Evolutionary conservation across 1,140 invertebrate species (phyloP).

Genomic region (Papilio xuthus): DNA sequence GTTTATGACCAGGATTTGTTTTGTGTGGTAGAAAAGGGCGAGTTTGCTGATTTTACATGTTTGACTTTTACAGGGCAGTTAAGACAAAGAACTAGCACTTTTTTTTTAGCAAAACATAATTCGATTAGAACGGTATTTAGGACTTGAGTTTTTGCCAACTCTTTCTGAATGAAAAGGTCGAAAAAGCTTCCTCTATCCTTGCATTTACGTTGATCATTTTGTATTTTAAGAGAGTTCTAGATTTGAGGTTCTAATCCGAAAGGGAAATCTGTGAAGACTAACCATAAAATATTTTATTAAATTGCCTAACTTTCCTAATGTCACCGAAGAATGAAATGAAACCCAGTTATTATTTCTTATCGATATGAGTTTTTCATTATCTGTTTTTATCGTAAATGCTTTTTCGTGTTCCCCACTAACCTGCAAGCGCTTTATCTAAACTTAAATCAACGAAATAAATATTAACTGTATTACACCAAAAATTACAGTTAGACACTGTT

Average conservation of each 20-base stretch:
- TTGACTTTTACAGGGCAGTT: slow-evolving; percentile 25
- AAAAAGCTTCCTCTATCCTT: background rate
- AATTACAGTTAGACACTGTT: no score
- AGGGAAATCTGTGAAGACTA: background rate
- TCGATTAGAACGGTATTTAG: background rate
- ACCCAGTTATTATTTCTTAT: slow-evolving; percentile 12
- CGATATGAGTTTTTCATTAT: slow-evolving; percentile 16
- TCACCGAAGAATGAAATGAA: background rate
- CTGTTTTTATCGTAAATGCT: slow-evolving; percentile 22
- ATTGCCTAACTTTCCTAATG: background rate
- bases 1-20: background rate
- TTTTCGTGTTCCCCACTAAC: slow-evolving; percentile 18
- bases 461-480: background rate
- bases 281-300: background rate
- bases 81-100: slow-evolving; percentile 6
- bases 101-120: background rate
- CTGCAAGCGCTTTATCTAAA: slow-evolving; percentile 9
- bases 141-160: no score
- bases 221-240: background rate
- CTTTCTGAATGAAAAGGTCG: background rate
- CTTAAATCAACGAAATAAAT: slow-evolving; percentile 12
- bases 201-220: background rate
- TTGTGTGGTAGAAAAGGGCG: background rate
- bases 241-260: background rate
- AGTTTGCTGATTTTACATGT: slow-evolving; percentile 12